Base-by-base conservation (phyloP, 2,113 vertebrate genomes). In the Larimichthys crocea region DNA sequence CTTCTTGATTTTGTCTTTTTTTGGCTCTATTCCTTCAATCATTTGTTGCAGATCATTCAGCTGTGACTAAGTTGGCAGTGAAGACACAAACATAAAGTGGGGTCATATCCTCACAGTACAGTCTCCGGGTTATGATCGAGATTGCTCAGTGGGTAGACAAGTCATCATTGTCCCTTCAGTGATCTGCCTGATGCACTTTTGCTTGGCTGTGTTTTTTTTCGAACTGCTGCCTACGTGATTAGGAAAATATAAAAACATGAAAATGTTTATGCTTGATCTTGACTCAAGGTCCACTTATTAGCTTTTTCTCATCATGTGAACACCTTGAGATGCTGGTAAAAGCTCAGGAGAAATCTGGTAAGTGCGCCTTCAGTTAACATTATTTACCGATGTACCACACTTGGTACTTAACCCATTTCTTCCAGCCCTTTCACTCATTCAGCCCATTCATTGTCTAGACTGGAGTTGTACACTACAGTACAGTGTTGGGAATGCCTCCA, bases 1-100 rank as follows among this genome's bases (percentile, higher is more conserved):
- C 14, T 49, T 35, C 7, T 3, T 22, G 26, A 8, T 52, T 60
- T 46, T 61, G 19, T 72, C n/a, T n/a, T 57, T 22, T 70, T 14
- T 61, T 74, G 11, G 17, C 53, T 26, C 31, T 46, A 0, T 52
- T 77, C 42, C 69, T 68, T 29, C 53, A n/a, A 9, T 50, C 10
- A 26, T 71, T 80, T 60, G 77, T 59, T 52, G 35, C 66, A 35
- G 75, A 80, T 77, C 60, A 68, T 24, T 86, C 77, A 55, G 81
- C 59, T 84, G 74, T 48, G 80, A 81, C 52, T 65, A 40, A 64
- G 68, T 80, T 87, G 79, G 78, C 79, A 62, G 55, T 49, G n/a
- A 44, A 66, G 52, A 75, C 64, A 42, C 48, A 63, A 76, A 84
- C 74, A 79, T 55, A 69, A 75, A 64, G 29, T 52, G 63, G 62